These are phyloP conservation scores for Ctenodactylus gundi DNA, from an alignment of 2,113 vertebrate genomes.

Conservation along the genomic window DNA sequence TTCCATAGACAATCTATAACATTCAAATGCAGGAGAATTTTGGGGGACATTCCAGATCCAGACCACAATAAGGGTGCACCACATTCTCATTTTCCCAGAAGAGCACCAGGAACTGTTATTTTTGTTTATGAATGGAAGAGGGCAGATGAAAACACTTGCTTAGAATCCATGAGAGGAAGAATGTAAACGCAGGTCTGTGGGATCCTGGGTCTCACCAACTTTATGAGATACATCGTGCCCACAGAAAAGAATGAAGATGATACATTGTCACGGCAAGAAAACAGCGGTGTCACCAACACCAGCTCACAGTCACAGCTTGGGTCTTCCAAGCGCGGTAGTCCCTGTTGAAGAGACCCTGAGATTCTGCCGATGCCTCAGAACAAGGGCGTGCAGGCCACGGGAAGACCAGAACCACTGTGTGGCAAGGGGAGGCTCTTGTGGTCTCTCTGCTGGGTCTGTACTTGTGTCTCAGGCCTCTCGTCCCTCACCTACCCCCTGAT, in stretches of 20 bases:
- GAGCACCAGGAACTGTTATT: background rate
- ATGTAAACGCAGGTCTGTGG: background rate
- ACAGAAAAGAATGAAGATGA: no score
- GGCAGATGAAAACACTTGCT: background rate
- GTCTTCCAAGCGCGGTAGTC: background rate
- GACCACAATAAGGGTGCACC: no score
- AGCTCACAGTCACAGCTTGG: background rate
- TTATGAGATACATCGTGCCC: background rate
- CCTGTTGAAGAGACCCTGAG: background rate
- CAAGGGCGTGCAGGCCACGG: no score
- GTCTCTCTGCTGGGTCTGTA: no score
- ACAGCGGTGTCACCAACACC: rapidly evolving
- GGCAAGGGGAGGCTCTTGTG: no score
- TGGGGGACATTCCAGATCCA: no score
- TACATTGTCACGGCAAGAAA: background rate
- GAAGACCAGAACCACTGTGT: rapidly evolving
- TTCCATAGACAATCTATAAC: no score
- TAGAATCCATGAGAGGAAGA: no score
- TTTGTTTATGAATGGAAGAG: background rate
- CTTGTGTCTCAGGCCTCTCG: rapidly evolving
- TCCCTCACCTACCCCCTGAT: background rate
- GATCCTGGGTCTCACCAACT: background rate
- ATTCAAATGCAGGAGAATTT: no score
- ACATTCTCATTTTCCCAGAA: background rate
- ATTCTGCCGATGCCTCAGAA: no score